Evolutionary conservation across 1,140 invertebrate genomes (phyloP).

Genomic region (Bicyclus anynana): DNA sequence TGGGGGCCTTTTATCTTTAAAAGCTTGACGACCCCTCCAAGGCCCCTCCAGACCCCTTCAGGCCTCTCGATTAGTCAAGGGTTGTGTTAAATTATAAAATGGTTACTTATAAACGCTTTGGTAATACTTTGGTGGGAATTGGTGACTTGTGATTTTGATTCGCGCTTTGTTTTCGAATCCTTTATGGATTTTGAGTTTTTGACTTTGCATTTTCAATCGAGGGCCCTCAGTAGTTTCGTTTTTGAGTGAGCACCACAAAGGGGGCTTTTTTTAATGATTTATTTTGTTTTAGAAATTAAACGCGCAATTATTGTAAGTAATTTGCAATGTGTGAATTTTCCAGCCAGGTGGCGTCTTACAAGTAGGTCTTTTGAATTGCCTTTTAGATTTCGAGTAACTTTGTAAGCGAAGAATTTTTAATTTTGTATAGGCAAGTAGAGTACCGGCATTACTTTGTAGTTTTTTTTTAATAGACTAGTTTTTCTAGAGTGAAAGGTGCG

Average conservation of each 20-base stretch:
- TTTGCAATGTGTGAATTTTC: constrained; percentile 1
- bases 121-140: constrained; percentile 41
- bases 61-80: constrained; percentile 44
- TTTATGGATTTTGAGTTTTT: constrained; percentile 9
- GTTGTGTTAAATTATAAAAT: constrained; percentile 38
- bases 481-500: too few relatives aligned
- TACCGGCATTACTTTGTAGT: not conserved
- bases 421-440: not conserved
- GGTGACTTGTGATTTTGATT: constrained; percentile 34
- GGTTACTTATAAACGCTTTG: constrained; percentile 30
- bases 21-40: constrained; percentile 27
- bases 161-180: constrained; percentile 16
- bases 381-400: not conserved
- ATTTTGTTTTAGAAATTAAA: not conserved
- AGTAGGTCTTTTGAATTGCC: not conserved
- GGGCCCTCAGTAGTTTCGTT: constrained; percentile 14
- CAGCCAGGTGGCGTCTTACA: not conserved
- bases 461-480: too few relatives aligned
- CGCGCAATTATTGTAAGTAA: not conserved
- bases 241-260: not conserved
- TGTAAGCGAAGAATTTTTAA: not conserved
- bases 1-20: constrained; percentile 53
- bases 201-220: constrained; percentile 13
- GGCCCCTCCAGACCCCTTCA: constrained; percentile 19
- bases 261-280: not conserved